A percentile compares a stretch with the other conserved stretches of the same genome.
Conservation (phyloP, 2,113 vertebrate genomes). For the Diadophis punctatus region DNA sequence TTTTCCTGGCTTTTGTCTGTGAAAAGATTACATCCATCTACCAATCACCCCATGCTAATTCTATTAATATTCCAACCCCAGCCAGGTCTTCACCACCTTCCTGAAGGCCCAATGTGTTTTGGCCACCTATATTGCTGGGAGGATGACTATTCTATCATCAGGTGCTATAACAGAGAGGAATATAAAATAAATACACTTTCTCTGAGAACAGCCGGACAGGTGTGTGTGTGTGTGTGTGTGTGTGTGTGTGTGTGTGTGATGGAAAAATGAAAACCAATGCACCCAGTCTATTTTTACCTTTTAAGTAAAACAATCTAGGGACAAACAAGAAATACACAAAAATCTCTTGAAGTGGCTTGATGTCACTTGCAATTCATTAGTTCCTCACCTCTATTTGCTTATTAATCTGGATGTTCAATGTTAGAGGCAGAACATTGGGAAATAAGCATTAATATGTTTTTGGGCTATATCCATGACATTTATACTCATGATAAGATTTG, state of each 20-base stretch:
- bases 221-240: no score
- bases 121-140: not conserved
- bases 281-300: not conserved
- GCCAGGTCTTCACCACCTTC: not conserved
- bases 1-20: no score
- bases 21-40: no score
- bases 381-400: not conserved
- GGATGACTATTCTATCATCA: not conserved
- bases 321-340: not conserved
- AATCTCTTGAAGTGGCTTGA: not conserved
- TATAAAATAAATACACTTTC: not conserved
- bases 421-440: not conserved
- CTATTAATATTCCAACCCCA: not conserved
- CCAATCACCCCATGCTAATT: not conserved
- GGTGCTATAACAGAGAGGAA: not conserved
- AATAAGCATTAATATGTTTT: not conserved
- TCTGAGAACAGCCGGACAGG: not conserved
- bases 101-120: not conserved
- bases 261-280: not conserved
- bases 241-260: not conserved
- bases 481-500: not conserved
- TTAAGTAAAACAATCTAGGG: not conserved
- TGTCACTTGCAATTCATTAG: not conserved
- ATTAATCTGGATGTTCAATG: not conserved
- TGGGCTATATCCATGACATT: not conserved